Base-by-base conservation (phyloP, 2,888 invertebrate genomes). In the Coelopa pilipes region DNA sequence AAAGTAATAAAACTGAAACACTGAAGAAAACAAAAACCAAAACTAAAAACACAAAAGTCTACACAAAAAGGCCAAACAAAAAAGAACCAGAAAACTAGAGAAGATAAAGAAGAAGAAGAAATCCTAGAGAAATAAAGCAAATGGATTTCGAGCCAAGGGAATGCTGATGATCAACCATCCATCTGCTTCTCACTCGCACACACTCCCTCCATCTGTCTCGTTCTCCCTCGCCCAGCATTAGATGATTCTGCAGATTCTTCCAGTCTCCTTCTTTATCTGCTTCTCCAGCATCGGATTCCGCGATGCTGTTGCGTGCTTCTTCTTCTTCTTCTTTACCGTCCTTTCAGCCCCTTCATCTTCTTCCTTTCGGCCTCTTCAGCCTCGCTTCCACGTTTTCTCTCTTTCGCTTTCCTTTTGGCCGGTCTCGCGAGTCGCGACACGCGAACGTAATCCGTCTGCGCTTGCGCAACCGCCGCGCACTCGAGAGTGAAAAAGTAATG, bases 401-500 rank as follows among this genome's bases (percentile, higher is more conserved):
- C 10, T 53, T 53, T 53, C 53, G 53, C 13, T 13, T n/a, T 15
- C 13, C 53, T 53, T 13, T 9, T 53, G 53, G 15, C 13, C 53
- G n/a, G 4, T 53, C 53, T 53, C n/a, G n/a, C 49, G 13, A 49
- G 10, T 10, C 49, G 49, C 13, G n/a, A 53, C 13, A 53, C 53
- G 53, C 53, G 10, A 53, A 53, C 53, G n/a, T 53, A 24, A 60
- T 13, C 60, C 15, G 34, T 21, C 62, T 45, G n/a, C 60, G 24
- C 62, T 62, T 60, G 60, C 34, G 60, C 34, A 34, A 60, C 60
- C 21, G 24, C 1, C 62, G 45, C 12, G 62, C n/a, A 62, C 62
- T 62, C 34, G 62, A 62, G 34, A 62, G 62, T 62, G 34, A 62
- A 62, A 62, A 15, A 62, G 53, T n/a, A 53, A 34, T 34, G 34